Evolutionary conservation across 2,797 vertebrate genomes (phyloP).

Genomic region (Anguilla obscura): DNA sequence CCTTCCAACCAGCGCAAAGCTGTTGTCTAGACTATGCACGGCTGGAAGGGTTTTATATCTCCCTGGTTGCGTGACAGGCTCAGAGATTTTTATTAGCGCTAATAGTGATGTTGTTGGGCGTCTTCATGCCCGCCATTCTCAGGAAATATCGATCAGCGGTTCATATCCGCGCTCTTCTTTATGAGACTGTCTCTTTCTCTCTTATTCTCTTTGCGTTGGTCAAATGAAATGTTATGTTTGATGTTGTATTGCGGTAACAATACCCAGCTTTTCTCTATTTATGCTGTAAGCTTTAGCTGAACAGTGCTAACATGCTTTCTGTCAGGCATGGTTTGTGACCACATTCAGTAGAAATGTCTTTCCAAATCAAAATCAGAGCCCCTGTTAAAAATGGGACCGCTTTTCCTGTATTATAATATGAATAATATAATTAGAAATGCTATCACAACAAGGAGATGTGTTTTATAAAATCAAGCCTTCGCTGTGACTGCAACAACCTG

Average conservation of each 20-base stretch:
- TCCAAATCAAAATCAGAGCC: not conserved
- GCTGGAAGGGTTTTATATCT: conserved; percentile 5
- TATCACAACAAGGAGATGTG: not conserved
- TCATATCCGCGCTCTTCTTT: not conserved
- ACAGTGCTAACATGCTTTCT: conserved; percentile 7
- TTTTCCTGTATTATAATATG: not conserved
- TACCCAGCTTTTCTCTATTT: not conserved
- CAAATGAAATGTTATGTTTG: conserved; percentile 6
- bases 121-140: not conserved
- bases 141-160: not conserved
- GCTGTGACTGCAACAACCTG: not conserved
- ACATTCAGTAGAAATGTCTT: not conserved
- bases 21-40: conserved; percentile 2
- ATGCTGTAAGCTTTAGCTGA: not conserved
- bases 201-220: not conserved
- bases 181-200: not conserved
- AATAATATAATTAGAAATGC: not conserved
- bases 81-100: conserved; percentile 2
- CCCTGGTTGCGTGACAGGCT: not conserved
- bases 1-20: conserved; percentile 9
- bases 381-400: not conserved
- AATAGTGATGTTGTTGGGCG: not conserved
- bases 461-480: not conserved
- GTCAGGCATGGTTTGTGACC: not conserved
- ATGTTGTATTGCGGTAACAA: not conserved